Evolutionary conservation across 2,888 invertebrate species (phyloP), one percentile per base, ranked within the genome.

Genomic region (Parelbella ahira): DNA sequence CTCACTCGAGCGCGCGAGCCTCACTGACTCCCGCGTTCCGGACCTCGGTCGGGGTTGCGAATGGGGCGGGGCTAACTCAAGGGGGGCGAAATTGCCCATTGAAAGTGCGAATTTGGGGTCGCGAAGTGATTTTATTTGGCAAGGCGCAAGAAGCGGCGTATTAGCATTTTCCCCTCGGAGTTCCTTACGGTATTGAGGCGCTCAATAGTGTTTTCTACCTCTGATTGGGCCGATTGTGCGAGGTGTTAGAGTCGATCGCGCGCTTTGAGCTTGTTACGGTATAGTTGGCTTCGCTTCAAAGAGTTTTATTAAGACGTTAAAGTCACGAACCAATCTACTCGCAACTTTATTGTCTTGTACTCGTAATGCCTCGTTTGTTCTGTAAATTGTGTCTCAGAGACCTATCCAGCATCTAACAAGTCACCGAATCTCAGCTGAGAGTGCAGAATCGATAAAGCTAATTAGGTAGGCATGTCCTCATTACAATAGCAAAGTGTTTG

Each of bases 51-150:
- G 77, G 76, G 66, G 72, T 45, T 41, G 51, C 28, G 44, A 42
- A 49, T 70, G 74, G 72, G 58, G 76, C 69, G 54, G 70, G 53
- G 53, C 55, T 46, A 53, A 59, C 6, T 8, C 69, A 71, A 76
- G 72, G 81, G 79, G 77, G 68, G 72, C 71, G 59, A 74, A 76
- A 79, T 81, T 79, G 74, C 82, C 84, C 88, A 88, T 88, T 89
- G 73, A 77, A 79, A 80, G 83, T 82, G 83, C 80, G 81, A 83
- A 82, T 74, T 83, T 77, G 82, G 83, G 81, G 80, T 77, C 77
- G 79, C 78, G 79, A 75, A 78, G 81, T 81, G 84, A 83, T 83
- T 84, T 82, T 75, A 80, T 82, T 83, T 78, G 77, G 73, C 71
- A 68, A 76, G 76, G 74, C 78, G 77, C 77, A 73, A 74, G 76